Conservation (phyloP, 1,140 invertebrate genomes). For the Leptestheria dahalacensis region DNA sequence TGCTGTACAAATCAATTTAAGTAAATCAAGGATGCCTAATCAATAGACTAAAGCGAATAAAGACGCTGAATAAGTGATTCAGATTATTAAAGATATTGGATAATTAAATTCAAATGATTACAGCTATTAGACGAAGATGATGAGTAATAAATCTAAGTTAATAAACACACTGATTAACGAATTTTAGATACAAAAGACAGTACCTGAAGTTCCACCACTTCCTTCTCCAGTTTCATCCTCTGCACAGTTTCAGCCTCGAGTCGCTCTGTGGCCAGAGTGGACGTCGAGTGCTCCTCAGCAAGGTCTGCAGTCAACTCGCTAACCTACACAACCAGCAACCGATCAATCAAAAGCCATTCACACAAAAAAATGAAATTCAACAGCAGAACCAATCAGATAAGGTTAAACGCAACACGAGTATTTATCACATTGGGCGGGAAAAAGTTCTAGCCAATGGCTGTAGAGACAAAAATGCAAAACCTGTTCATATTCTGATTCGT, state of each 20-base stretch:
- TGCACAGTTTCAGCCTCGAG: slow-evolving; percentile 59
- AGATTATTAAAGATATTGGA: too few relatives aligned
- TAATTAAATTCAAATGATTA: too few relatives aligned
- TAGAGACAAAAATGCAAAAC: not conserved
- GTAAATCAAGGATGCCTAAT: too few relatives aligned
- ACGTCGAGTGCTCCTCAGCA: slow-evolving; percentile 76
- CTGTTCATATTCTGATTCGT: not conserved
- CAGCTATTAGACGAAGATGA: too few relatives aligned
- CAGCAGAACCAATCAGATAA: too few relatives aligned
- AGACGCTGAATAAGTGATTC: too few relatives aligned
- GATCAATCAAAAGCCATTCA: not conserved
- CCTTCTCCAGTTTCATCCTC: slow-evolving; percentile 45
- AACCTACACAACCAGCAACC: slow-evolving; percentile 40
- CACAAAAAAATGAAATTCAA: not conserved
- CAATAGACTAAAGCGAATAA: too few relatives aligned
- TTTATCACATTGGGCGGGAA: too few relatives aligned
- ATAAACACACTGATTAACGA: too few relatives aligned
- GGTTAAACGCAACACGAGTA: too few relatives aligned
- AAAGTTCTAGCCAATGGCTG: not conserved
- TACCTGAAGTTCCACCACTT: slow-evolving; percentile 60
- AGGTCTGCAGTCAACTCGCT: slow-evolving; percentile 80
- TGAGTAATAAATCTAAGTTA: not conserved
- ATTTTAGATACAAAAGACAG: slow-evolving; percentile 15
- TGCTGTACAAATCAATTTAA: too few relatives aligned
- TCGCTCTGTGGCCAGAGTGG: slow-evolving; percentile 69